These are phyloP conservation scores for Alentia gelatinosa DNA, from an alignment of 2,888 invertebrate species.

Conservation along the genomic window DNA sequence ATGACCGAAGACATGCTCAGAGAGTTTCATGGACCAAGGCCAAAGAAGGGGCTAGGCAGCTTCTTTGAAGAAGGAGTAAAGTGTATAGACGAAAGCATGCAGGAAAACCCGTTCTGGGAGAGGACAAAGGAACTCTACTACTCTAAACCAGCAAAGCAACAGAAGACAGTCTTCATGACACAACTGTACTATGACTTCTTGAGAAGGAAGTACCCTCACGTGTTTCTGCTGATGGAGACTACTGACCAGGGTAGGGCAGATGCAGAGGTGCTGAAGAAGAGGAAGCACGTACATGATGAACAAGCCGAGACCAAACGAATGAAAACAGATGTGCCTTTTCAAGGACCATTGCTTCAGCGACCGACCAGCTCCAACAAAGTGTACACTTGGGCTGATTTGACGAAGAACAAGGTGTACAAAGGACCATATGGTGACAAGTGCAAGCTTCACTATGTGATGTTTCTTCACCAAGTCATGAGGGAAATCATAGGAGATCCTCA, in stretches of 20 bases:
- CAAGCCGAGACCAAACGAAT: too few relatives aligned
- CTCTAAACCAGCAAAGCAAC: constrained; percentile 35
- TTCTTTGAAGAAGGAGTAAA: constrained; percentile 55
- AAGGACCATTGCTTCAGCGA: constrained; percentile 57
- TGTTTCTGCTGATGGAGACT: neutral
- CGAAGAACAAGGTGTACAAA: constrained; percentile 46
- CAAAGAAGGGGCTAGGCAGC: constrained; percentile 35
- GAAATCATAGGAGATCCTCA: constrained; percentile 54
- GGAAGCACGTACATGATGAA: too few relatives aligned
- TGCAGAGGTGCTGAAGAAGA: too few relatives aligned
- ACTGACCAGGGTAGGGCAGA: too few relatives aligned
- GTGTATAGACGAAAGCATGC: constrained; percentile 28
- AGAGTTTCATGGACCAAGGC: constrained; percentile 55
- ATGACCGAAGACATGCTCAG: constrained; percentile 41
- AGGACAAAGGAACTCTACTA: constrained; percentile 54
- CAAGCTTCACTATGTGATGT: constrained; percentile 11
- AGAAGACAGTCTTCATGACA: constrained; percentile 59
- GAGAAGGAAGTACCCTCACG: neutral
- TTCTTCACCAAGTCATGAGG: constrained; percentile 51
- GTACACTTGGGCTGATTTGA: constrained; percentile 53
- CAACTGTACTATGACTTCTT: constrained; percentile 36
- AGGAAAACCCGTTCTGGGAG: constrained; percentile 58
- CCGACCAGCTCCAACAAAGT: constrained; percentile 57
- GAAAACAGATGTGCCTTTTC: neutral
- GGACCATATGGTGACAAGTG: constrained; percentile 50